Evolutionary conservation across 2,113 vertebrate genomes (phyloP), one percentile per base, ranked within the genome.

Genomic region (Sminthopsis crassicaudata): DNA sequence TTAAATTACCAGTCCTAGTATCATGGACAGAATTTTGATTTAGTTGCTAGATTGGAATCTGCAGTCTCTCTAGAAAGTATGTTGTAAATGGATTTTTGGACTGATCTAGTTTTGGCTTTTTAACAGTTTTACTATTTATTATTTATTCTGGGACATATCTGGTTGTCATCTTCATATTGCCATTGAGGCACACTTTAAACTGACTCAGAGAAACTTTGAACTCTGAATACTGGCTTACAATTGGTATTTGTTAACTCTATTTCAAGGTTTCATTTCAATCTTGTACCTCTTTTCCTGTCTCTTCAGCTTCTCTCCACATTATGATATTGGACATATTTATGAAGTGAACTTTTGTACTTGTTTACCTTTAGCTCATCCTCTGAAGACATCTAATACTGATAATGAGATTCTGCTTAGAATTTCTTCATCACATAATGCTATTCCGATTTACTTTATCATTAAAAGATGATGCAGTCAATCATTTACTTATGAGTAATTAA

Each of bases 401-500:
- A 46, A 46, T 3, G 42, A 30, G 8, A n/a, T n/a, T 48, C 51
- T 90, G 19, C 19, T 91, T 92, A 60, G 88, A 16, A 91, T 89
- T 93, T 93, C 42, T 94, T 91, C 0, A 2, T 93, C 96, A 94
- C 67, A 88, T 27, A 60, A 94, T 1, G 93, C 0, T 22, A 93
- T 0, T 53, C 27, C 24, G 94, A 42, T 57, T 94, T 92, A 46
- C 26, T 46, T 0, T 76, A 53, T 89, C 91, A 42, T 89, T 84
- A 93, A 94, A 94, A 12, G 8, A 46, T 26, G 92, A 36, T 84
- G 9, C 2, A 95, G 26, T 30, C 92, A 53, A 89, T 91, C 54
- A 93, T 92, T 93, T 76, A 23, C 76, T 96, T 95, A 57, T 57
- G 90, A 53, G 25, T 50, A 94, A 95, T 93, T 96, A 53, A 57